Percentiles rank a stretch among this genome's conserved stretches.
Conservation (phyloP, 2,888 invertebrate genomes). For the Ennomos fuscantarius region DNA sequence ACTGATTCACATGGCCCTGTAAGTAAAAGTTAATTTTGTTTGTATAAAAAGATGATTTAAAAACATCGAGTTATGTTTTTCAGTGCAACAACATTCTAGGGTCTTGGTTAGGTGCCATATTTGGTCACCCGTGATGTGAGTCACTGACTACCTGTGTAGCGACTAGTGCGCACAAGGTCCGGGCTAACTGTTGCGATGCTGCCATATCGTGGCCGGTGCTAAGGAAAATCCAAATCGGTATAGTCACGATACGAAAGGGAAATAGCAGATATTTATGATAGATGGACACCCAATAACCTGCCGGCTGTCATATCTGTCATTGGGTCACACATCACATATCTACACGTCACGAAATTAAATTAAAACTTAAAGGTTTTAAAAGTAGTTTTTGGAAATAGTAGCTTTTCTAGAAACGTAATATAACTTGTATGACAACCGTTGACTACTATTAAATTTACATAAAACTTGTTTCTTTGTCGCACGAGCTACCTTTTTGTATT, state of each 20-base stretch:
- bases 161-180: conserved; percentile 38
- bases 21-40: background rate
- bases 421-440: no score
- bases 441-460: no score
- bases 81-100: conserved; percentile 31
- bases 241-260: conserved; percentile 26
- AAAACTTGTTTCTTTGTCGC: no score
- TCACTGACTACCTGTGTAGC: conserved; percentile 47
- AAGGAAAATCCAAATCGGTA: conserved; percentile 52
- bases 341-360: background rate
- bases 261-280: conserved; percentile 39
- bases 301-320: conserved; percentile 39
- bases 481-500: no score
- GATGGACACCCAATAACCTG: conserved; percentile 40
- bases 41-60: background rate
- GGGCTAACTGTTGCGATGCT: conserved; percentile 46
- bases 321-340: conserved; percentile 8
- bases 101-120: conserved; percentile 61
- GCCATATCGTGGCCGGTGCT: conserved; percentile 50
- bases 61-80: conserved; percentile 2
- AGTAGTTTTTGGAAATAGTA: no score
- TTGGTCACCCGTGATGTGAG: conserved; percentile 67
- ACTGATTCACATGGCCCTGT: background rate
- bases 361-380: background rate
- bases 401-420: no score